These are phyloP conservation scores for Lagodon rhomboides DNA, from an alignment of 2,797 vertebrate genomes.

Conservation along the genomic window DNA sequence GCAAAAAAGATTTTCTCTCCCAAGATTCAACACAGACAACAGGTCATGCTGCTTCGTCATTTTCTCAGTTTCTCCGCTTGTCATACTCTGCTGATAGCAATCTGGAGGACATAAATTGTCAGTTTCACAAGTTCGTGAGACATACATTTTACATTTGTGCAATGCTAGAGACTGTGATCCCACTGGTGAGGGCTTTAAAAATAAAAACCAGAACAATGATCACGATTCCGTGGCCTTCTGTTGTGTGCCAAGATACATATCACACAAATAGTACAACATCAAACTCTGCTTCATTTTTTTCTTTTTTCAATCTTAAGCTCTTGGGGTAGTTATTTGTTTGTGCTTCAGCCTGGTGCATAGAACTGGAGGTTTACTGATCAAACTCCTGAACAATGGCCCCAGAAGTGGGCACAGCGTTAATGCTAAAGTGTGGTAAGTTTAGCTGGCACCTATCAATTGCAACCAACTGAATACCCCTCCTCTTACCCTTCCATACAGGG, in stretches of 20 bases:
- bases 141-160: slow-evolving; percentile 49
- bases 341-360: background rate
- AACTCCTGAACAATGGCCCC: background rate
- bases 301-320: too few relatives aligned
- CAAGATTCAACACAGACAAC: slow-evolving; percentile 58
- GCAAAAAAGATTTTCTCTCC: slow-evolving; percentile 35
- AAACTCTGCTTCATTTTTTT: too few relatives aligned
- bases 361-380: too few relatives aligned
- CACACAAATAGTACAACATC: slow-evolving; percentile 6
- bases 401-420: background rate
- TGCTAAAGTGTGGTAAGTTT: too few relatives aligned
- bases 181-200: slow-evolving; percentile 16
- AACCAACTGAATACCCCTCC: too few relatives aligned
- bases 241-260: background rate
- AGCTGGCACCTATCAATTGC: too few relatives aligned
- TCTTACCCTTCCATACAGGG: too few relatives aligned
- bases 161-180: slow-evolving; percentile 21
- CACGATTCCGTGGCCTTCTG: background rate
- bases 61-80: slow-evolving; percentile 52
- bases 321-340: background rate
- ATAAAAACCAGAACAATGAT: slow-evolving; percentile 2
- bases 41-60: slow-evolving; percentile 54
- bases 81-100: slow-evolving; percentile 51
- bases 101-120: slow-evolving; percentile 55
- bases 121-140: slow-evolving; percentile 40